Evolutionary conservation across 2,113 vertebrate species (phyloP), one percentile per base, ranked within the genome.

Genomic region (Zosterops borbonicus): DNA sequence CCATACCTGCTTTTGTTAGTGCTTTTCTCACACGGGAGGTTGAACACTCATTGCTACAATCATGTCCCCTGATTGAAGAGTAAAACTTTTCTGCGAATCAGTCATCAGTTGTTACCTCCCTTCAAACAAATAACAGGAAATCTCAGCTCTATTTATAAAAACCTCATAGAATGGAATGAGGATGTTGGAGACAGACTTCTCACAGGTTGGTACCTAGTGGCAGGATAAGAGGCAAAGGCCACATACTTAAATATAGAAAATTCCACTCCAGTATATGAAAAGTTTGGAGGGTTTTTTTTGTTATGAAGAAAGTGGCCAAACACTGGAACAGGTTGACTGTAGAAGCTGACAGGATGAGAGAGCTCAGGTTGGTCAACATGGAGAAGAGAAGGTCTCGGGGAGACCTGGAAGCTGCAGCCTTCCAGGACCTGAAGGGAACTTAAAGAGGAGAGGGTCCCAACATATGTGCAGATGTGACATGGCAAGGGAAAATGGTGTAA

Each of bases 321-420:
- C 13, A 15, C 3, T 29, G 4, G 7, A 11, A 52, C 4, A 56
- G 5, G 4, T 15, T 52, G 29, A 9, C 31, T 12, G 9, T 17
- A 73, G 42, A 58, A 21, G 1, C 6, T 39, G 12, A 59, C 7
- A 5, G 6, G 22, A 33, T 44, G 50, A 59, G 27, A 44, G 60
- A 52, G 4, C 37, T 74, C 0, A 1, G 2, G 17, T 8, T 49
- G 35, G 11, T 64, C 35, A 81, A 16, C 15, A 17, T 5, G 27
- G 12, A 80, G 7, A 35, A 58, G 14, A 58, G 12, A 29, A 70
- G 29, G 16, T 11, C 18, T 59, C 0, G 0, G 23, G 9, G 44
- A 74, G 19, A 65, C 10, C 18, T 58, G 59, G 4, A 58, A 5
- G 8, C 22, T 65, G 9, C 22, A 37, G 23, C 18, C 33, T 52